Base-by-base conservation (phyloP, 2,797 vertebrate genomes). In the Leptatherina wallacei region DNA sequence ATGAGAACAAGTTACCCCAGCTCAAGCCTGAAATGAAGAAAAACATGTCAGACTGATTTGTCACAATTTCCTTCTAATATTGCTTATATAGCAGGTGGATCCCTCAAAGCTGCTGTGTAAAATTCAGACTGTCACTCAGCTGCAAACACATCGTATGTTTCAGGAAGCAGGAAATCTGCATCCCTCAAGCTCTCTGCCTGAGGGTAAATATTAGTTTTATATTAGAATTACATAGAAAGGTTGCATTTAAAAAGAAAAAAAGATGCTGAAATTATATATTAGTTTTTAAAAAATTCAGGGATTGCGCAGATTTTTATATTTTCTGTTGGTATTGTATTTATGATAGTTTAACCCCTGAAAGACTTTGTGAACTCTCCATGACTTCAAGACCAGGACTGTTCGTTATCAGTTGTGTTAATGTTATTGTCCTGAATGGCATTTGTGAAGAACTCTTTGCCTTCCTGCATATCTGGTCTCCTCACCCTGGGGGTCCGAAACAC, bases 21-120 rank as follows among this genome's bases (percentile, higher is more conserved):
- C 35, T 75, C 47, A 71, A 60, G 44, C 30, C 35, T 65, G 49
- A 69, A 64, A 59, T 29, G 27, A 4, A 44, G 58, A 63, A 67
- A 74, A 71, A 61, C 33, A 69, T 56, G 54, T 52, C 49, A 52
- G 32, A 36, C 70, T 55, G 65, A 74, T 77, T 59, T 38, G 61
- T 24, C 61, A 66, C 14, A 69, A 59, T 67, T 65, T 49, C 30
- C 16, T 33, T 18, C 36, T 32, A 49, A 44, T n/a, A 32, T 55
- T 75, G 58, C 40, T 61, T 29, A 13, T 40, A 22, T 20, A 42
- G 33, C 69, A 65, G 29, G 36, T 55, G 18, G 49, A 62, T 77
- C 44, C 14, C 42, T 75, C 40, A 64, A 78, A 73, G 58, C 36
- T 57, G n/a, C 65, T 20, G n/a, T 51, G n/a, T 13, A 66, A 73